Percentiles rank a stretch among this genome's conserved stretches.
These are phyloP conservation scores for Parthenolecanium corni DNA, from an alignment of 2,888 invertebrate genomes.

Conservation along the genomic window DNA sequence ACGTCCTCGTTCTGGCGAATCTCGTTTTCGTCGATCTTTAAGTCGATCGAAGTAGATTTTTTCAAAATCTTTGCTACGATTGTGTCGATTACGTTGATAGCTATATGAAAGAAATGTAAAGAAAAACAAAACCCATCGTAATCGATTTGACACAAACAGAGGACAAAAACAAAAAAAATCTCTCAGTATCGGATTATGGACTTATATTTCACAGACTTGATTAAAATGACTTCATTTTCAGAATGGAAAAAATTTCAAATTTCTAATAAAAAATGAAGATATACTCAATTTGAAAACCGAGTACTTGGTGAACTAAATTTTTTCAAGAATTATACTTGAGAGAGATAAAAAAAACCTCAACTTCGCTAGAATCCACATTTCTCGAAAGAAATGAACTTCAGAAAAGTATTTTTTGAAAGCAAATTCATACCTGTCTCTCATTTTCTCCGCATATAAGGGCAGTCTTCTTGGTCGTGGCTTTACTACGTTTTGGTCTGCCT, in stretches of 20 bases:
- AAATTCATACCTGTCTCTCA: slow-evolving; percentile 12
- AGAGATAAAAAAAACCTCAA: too few species aligned
- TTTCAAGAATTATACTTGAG: too few species aligned
- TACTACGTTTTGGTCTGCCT: slow-evolving; percentile 44
- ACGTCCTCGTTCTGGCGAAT: neutral
- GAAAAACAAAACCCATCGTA: neutral
- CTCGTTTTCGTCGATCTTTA: slow-evolving; percentile 15
- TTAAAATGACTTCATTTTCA: too few species aligned
- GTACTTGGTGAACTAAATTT: too few species aligned
- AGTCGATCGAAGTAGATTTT: slow-evolving; percentile 14
- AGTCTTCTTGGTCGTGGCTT: slow-evolving; percentile 6
- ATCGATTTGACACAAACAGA: neutral
- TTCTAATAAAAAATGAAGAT: too few species aligned
- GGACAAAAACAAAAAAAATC: neutral
- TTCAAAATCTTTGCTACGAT: slow-evolving; percentile 14
- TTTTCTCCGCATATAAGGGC: slow-evolving; percentile 16
- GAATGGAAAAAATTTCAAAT: too few species aligned
- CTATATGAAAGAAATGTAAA: neutral
- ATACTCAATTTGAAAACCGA: too few species aligned
- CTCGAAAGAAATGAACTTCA: too few species aligned
- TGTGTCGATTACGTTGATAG: slow-evolving; percentile 14
- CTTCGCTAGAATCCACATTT: too few species aligned
- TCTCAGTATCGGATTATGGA: too few species aligned
- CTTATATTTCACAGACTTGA: too few species aligned
- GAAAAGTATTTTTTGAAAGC: too few species aligned